Evolutionary conservation across 23 tunicate species (phyloP).

Genomic region (Styela clava): DNA sequence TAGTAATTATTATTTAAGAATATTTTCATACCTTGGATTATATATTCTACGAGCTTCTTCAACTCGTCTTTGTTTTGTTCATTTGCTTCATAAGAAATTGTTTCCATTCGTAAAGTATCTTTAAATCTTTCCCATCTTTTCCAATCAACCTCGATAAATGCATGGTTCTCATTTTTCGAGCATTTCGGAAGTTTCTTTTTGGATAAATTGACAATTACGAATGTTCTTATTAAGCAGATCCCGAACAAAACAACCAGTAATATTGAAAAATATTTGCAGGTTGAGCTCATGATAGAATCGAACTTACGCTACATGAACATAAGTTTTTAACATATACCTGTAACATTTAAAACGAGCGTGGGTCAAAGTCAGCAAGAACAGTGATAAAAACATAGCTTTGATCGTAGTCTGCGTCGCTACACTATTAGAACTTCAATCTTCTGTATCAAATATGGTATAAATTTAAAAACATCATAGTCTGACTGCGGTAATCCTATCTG

Average conservation of each 20-base stretch:
- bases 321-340: no score
- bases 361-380: no score
- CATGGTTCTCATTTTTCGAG: background rate
- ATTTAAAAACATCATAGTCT: no score
- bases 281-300: no score
- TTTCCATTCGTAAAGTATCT: conserved; percentile 1
- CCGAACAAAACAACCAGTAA: background rate
- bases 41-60: background rate
- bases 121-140: background rate
- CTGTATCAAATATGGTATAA: no score
- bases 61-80: background rate
- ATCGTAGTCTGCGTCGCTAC: no score
- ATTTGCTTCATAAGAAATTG: background rate
- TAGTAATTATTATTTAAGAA: no score
- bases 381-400: no score
- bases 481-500: no score
- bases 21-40: conserved; percentile 2
- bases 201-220: background rate
- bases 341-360: no score
- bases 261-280: background rate
- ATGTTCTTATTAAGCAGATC: background rate
- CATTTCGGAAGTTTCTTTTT: conserved; percentile 2
- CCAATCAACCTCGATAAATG: background rate
- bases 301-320: no score
- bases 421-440: no score